Base-by-base conservation (phyloP, 2,113 vertebrate species). In the Okapia johnstoni region DNA sequence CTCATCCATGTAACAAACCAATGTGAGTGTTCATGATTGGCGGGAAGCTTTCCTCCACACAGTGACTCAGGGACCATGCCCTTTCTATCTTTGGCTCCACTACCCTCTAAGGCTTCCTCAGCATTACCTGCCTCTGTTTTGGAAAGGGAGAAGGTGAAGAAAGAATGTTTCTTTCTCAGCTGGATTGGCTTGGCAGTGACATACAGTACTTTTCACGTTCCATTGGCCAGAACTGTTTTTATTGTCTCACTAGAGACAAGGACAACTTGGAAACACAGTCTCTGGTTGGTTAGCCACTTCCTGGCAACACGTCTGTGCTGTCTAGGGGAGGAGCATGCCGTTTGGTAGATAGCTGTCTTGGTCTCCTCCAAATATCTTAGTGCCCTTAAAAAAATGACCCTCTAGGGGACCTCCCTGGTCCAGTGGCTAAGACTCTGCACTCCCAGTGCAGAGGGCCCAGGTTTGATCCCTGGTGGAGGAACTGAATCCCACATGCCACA, bases 221-320 rank as follows among this genome's bases (percentile, higher is more conserved):
- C 9, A 7, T 1, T 54, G 66, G 9, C 36, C 12, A 17, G 46
- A 46, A 28, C 54, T 30, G 30, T 33, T 70, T 15, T 1, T 25
- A 9, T 11, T 9, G 36, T 33, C 48, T 96, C 36, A 13, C 23
- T 33, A 61, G 36, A n/a, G 94, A 26, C 6, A 5, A 77, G 17
- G 63, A 55, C 85, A 36, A 0, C 6, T 30, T 28, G 36, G 63
- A 46, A 83, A 36, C 16, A 2, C 3, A 21, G 52, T 26, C 33
- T 33, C 54, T 28, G 33, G 21, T 13, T n/a, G 54, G 90, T 26
- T 11, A 73, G 46, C 54, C 54, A 3, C 85, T 54, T 52, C 7
- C 77, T 17, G 43, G 90, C 43, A 5, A 80, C 30, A 28, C 0
- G 0, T 36, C 79, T 50, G 0, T 40, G 36, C 23, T 5, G 0